Percentiles rank a stretch among this genome's conserved stretches.
Conservation (phyloP, 2,888 invertebrate genomes). For the Horisme vitalbata region DNA sequence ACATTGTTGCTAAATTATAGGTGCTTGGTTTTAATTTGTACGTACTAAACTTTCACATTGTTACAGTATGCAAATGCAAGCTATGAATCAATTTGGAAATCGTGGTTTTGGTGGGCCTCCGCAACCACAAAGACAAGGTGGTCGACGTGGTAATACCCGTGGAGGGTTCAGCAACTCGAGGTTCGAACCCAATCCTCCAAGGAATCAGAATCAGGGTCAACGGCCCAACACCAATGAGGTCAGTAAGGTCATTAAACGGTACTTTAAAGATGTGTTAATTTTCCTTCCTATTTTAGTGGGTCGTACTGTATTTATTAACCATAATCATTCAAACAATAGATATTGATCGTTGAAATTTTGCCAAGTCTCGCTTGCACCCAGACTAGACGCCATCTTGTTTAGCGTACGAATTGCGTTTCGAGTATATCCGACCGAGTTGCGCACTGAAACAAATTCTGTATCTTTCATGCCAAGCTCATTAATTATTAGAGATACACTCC, state of each 20-base stretch:
- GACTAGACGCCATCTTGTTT: slow-evolving; percentile 41
- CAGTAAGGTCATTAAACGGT: slow-evolving; percentile 39
- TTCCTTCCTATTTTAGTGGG: not conserved
- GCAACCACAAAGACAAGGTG: slow-evolving; percentile 72
- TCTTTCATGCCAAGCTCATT: no score
- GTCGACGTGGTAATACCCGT: slow-evolving; percentile 62
- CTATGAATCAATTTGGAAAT: slow-evolving; percentile 73
- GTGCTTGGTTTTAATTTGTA: no score
- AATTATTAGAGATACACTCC: no score
- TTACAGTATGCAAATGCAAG: slow-evolving; percentile 68
- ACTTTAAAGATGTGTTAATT: not conserved
- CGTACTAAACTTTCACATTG: slow-evolving; percentile 22
- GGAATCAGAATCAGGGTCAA: slow-evolving; percentile 59
- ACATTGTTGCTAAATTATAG: no score
- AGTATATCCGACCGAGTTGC: slow-evolving; percentile 5
- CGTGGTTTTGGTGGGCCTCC: slow-evolving; percentile 78
- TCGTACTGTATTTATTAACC: no score
- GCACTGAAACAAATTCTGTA: no score
- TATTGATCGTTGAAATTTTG: no score
- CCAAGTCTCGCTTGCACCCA: no score
- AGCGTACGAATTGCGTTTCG: no score
- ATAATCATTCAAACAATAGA: no score
- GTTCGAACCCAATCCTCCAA: slow-evolving; percentile 59
- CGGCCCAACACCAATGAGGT: slow-evolving; percentile 49
- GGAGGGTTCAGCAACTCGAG: slow-evolving; percentile 74